Conservation (phyloP, 1,140 invertebrate species). For the Steinernema khuongi region DNA sequence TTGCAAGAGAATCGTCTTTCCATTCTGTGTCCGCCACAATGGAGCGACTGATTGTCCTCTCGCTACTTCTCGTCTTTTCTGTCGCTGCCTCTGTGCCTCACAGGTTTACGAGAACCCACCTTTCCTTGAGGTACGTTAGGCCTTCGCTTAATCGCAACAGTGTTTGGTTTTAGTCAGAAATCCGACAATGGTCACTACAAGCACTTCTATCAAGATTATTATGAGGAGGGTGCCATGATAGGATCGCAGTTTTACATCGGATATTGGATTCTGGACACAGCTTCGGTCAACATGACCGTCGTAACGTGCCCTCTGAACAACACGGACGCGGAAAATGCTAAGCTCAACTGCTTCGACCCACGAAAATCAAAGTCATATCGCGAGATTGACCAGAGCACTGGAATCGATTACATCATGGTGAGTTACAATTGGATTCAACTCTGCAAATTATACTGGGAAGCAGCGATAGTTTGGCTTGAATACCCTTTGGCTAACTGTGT, state of each 20-base stretch:
- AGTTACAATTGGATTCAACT: not conserved
- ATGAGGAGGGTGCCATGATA: not conserved
- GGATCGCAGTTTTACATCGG: not conserved
- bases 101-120: too few species aligned
- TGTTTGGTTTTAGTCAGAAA: not conserved
- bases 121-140: too few species aligned
- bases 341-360: not conserved
- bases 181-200: not conserved
- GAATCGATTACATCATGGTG: not conserved
- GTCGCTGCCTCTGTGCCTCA: too few species aligned
- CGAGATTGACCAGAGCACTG: not conserved
- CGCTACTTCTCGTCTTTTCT: too few species aligned
- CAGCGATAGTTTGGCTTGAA: too few species aligned
- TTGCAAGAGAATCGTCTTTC: too few species aligned
- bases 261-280: not conserved
- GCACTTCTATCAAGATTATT: not conserved
- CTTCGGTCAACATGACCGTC: not conserved
- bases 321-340: not conserved
- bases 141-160: too few species aligned
- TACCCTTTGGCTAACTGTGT: too few species aligned
- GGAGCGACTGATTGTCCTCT: too few species aligned
- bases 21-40: too few species aligned
- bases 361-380: not conserved
- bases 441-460: too few species aligned
- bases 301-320: not conserved